Percentiles rank a stretch among this genome's conserved stretches.
Conservation (phyloP, 2,888 invertebrate genomes). For the Tipula unca region DNA sequence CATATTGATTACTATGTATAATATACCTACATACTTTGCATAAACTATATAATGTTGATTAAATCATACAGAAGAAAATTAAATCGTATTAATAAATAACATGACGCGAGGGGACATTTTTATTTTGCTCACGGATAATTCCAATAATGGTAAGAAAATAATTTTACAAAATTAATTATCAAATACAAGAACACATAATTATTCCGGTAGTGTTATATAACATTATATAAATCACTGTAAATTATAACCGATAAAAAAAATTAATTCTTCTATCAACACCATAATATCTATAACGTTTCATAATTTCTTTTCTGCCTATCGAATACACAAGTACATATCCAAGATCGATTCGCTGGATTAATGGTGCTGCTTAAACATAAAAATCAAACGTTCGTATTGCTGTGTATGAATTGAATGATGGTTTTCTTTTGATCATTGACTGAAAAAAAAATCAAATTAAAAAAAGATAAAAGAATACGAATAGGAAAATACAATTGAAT, state of each 20-base stretch:
- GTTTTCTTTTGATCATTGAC: neutral
- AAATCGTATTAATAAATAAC: no score
- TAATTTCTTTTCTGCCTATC: neutral
- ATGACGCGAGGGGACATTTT: no score
- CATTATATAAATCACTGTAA: neutral
- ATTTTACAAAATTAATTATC: no score
- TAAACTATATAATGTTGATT: neutral
- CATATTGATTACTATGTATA: neutral
- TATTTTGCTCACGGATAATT: no score
- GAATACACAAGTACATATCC: neutral
- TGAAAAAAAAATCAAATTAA: neutral
- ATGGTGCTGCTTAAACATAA: neutral
- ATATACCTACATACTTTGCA: no score
- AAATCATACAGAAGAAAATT: no score
- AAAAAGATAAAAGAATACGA: neutral
- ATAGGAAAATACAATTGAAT: neutral
- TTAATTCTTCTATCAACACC: neutral
- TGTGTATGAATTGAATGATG: neutral
- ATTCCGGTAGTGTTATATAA: no score
- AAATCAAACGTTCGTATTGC: neutral
- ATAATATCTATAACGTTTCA: neutral
- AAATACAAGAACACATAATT: no score
- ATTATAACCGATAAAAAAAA: neutral
- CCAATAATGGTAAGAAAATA: no score
- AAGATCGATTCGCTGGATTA: neutral